Evolutionary conservation across 1,140 invertebrate genomes (phyloP).

Genomic region (Formica exsecta): DNA sequence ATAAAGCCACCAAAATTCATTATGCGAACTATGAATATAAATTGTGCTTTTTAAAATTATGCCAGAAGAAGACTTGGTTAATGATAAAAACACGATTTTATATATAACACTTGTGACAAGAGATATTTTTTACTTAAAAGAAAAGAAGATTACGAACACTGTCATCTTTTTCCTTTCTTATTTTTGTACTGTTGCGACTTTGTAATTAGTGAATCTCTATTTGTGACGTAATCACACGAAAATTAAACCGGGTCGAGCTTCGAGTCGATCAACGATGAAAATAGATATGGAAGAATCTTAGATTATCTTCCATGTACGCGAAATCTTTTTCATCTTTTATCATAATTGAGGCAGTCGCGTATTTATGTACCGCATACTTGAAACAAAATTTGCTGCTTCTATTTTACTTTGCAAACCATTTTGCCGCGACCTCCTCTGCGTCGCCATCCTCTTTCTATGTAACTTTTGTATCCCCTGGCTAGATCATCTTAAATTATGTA

Average conservation of each 20-base stretch:
- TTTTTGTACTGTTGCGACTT: conserved; percentile 12
- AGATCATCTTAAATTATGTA: conserved; percentile 71
- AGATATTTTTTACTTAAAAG: not conserved
- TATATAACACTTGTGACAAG: not conserved
- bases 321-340: not conserved
- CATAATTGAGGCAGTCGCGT: not conserved
- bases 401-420: conserved; percentile 28
- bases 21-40: conserved; percentile 30
- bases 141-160: not conserved
- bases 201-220: conserved; percentile 58
- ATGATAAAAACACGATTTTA: not conserved
- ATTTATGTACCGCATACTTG: not conserved
- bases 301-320: not conserved
- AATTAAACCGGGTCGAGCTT: not conserved
- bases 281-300: not conserved
- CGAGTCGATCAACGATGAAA: not conserved
- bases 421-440: not conserved
- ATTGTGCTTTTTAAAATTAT: conserved; percentile 14
- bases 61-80: not conserved
- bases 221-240: not conserved
- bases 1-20: conserved; percentile 37
- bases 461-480: conserved; percentile 36
- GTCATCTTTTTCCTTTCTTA: not conserved
- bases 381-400: conserved; percentile 46
- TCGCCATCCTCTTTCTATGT: not conserved